phyloP scores from a whole-genome alignment of 2,797 vertebrate genomes.

The Enteromius mattozi region DNA sequence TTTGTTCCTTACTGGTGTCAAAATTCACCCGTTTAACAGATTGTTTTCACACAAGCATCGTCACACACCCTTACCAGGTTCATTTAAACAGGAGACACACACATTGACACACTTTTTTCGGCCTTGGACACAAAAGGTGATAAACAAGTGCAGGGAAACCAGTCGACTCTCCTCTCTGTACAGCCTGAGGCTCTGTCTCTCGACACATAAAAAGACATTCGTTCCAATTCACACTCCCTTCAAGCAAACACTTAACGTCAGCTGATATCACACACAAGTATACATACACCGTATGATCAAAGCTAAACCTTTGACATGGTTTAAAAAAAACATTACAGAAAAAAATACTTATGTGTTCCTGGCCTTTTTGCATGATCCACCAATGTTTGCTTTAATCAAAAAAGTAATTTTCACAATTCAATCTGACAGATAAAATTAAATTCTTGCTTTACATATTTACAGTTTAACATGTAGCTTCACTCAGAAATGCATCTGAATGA shows the following conservation, averaged over 20 bases:
- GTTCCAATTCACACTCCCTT: constrained; percentile 4
- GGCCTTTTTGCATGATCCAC: neutral
- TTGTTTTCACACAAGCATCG: constrained; percentile 13
- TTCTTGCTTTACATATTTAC: neutral
- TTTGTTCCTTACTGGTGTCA: neutral
- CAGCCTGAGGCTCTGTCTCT: constrained; percentile 23
- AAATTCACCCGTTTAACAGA: neutral
- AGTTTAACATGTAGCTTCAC: neutral
- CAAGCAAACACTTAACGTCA: constrained; percentile 6
- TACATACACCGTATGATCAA: neutral
- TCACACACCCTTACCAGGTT: constrained; percentile 2
- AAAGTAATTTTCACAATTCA: neutral
- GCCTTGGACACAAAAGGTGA: constrained; percentile 33
- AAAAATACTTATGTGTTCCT: neutral
- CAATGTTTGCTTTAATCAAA: neutral
- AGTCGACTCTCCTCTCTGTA: neutral
- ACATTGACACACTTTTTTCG: constrained; percentile 49
- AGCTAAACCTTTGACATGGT: neutral
- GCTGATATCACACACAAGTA: neutral
- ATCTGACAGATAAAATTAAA: neutral
- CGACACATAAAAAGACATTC: constrained; percentile 25
- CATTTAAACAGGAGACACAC: constrained; percentile 26
- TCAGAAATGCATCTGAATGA: neutral
- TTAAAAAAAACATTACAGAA: neutral
- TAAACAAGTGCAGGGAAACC: constrained; percentile 35